Conservation (phyloP, 2,888 invertebrate genomes). For the Coenonympha glycerion region DNA sequence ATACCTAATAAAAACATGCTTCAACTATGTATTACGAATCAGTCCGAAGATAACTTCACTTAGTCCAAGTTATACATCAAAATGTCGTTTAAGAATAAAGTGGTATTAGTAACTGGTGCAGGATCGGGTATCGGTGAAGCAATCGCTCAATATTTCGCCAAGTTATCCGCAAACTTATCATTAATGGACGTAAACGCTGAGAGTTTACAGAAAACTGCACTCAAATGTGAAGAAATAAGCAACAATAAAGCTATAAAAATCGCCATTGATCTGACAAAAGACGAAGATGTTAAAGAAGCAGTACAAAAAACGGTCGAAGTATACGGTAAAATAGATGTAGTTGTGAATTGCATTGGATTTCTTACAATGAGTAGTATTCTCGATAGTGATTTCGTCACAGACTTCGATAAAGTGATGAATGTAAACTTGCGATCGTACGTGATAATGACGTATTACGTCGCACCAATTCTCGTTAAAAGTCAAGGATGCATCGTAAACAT, state of each 20-base stretch:
- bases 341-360: constrained; percentile 19
- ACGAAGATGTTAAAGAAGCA: neutral
- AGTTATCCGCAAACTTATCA: constrained; percentile 36
- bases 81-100: constrained; percentile 44
- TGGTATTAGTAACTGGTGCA: constrained; percentile 43
- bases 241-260: constrained; percentile 5
- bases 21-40: too few species aligned
- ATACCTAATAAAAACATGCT: too few species aligned
- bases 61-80: neutral
- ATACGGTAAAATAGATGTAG: constrained; percentile 5
- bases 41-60: neutral
- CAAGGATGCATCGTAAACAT: constrained; percentile 44
- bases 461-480: constrained; percentile 32
- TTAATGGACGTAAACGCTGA: neutral
- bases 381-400: constrained; percentile 13
- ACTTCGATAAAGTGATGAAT: constrained; percentile 37
- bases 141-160: constrained; percentile 40
- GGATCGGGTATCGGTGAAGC: constrained; percentile 43
- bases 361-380: constrained; percentile 33
- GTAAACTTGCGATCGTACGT: constrained; percentile 41
- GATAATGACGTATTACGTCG: constrained; percentile 34
- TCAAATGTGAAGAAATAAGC: neutral
- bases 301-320: neutral
- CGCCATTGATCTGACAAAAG: neutral
- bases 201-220: neutral